These are phyloP conservation scores for Bimastos eiseni DNA, from an alignment of 2,888 invertebrate genomes.

Conservation along the genomic window DNA sequence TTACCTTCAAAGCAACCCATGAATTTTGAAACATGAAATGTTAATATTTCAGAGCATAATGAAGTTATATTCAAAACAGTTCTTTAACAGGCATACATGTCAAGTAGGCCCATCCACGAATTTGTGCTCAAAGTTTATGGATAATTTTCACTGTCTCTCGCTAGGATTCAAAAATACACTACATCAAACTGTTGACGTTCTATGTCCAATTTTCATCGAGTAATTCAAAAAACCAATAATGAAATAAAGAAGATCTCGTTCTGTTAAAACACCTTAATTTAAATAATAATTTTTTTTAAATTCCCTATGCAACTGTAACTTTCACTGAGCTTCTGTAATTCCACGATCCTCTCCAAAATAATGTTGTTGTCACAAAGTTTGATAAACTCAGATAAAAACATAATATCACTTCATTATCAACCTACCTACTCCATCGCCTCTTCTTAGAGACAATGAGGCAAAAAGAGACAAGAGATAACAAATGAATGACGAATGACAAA, in stretches of 20 bases:
- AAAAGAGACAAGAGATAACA: background rate
- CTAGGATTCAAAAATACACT: background rate
- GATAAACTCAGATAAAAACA: background rate
- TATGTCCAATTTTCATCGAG: background rate
- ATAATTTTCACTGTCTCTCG: background rate
- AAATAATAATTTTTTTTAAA: background rate
- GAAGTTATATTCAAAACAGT: background rate
- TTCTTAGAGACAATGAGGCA: background rate
- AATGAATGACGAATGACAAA: background rate
- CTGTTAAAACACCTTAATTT: background rate
- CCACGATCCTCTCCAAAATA: background rate
- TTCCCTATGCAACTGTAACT: background rate
- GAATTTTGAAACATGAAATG: background rate
- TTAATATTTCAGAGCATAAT: background rate
- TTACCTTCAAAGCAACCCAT: background rate
- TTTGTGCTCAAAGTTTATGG: background rate
- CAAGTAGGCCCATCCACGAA: background rate
- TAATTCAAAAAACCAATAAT: background rate
- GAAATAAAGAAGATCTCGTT: background rate
- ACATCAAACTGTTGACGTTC: background rate
- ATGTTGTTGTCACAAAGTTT: background rate
- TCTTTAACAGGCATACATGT: background rate
- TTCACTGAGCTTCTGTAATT: background rate
- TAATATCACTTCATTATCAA: background rate
- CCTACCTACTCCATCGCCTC: background rate